phyloP scores from a whole-genome alignment of 2,888 invertebrate genomes.

The Chalcis sispes region DNA sequence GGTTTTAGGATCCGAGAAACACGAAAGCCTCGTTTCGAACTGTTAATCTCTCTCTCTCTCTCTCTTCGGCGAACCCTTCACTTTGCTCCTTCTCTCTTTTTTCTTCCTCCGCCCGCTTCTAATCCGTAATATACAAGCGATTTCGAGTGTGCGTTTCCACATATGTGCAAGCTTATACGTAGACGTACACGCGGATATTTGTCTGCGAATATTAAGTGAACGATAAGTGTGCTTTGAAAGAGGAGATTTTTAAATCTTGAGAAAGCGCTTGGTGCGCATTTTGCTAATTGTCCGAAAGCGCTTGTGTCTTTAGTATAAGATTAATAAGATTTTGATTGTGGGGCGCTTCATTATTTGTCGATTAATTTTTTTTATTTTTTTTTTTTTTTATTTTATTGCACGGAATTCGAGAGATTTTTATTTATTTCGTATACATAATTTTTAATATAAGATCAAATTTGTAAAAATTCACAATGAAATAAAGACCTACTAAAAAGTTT shows the following conservation, averaged over 20 bases:
- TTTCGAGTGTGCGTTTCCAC: neutral
- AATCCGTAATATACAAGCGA: conserved; percentile 34
- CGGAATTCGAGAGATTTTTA: no score
- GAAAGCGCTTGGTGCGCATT: conserved; percentile 14
- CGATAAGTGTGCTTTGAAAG: no score
- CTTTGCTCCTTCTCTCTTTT: conserved; percentile 58
- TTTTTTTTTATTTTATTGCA: no score
- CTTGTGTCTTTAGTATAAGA: conserved; percentile 6
- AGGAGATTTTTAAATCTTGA: neutral
- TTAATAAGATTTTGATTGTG: conserved; percentile 25
- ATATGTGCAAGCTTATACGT: neutral
- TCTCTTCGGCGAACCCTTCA: conserved; percentile 69
- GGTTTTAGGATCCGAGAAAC: conserved; percentile 72
- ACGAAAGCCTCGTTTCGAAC: conserved; percentile 69
- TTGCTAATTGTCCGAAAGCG: conserved; percentile 3
- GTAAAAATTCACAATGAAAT: no score
- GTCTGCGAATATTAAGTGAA: no score
- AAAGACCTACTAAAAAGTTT: no score
- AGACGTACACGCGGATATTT: no score
- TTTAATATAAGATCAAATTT: no score
- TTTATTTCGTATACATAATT: no score
- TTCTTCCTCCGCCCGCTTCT: conserved; percentile 20
- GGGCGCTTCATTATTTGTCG: conserved; percentile 2
- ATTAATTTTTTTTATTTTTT: conserved; percentile 24
- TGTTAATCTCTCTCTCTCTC: conserved; percentile 71